Base-by-base conservation (phyloP, 2,888 invertebrate species). In the Coelinius sp. region DNA sequence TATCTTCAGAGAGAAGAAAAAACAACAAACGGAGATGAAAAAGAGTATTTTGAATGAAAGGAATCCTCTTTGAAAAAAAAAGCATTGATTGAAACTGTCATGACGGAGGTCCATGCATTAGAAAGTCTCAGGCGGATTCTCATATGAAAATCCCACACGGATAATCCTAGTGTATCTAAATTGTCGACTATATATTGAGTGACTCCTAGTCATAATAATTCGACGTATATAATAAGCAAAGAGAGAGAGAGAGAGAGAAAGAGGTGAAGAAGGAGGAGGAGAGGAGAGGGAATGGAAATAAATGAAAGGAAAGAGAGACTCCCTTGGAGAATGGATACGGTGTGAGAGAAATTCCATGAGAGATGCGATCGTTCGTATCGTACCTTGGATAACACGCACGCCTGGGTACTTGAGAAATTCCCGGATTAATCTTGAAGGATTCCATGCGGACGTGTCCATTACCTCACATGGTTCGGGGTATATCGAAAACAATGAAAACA, bases 321-420 rank as follows among this genome's bases (percentile, higher is more conserved):
- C 68, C 63, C 65, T 46, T 53, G 44, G 67, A 69, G 69, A 71
- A 74, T 66, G 31, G 65, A 66, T 71, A 68, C 67, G 53, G 64
- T 46, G 64, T 52, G 73, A 75, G 73, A 73, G 69, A 73, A 75
- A 75, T 69, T 69, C 66, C 63, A 71, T 66, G 71, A 64, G 74
- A 76, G 77, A 73, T 73, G 73, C 75, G 80, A 77, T 76, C 75
- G 72, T 72, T 67, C 73, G 78, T 76, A 80, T 75, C 76, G 75
- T 71, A 76, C 76, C 73, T 77, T 76, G 71, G 75, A 70, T 69
- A 73, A 73, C 76, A 69, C 71, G 76, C 76, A 77, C 71, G 68
- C 74, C 64, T 68, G 46, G 77, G 66, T 49, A 49, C 46, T 49
- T 49, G 46, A 49, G 46, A 49, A 49, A 68, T 71, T 71, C 74